Conservation (phyloP, 30 jellyfish, hydroid and myxozoan species). For the Nemopilema nomurai region DNA sequence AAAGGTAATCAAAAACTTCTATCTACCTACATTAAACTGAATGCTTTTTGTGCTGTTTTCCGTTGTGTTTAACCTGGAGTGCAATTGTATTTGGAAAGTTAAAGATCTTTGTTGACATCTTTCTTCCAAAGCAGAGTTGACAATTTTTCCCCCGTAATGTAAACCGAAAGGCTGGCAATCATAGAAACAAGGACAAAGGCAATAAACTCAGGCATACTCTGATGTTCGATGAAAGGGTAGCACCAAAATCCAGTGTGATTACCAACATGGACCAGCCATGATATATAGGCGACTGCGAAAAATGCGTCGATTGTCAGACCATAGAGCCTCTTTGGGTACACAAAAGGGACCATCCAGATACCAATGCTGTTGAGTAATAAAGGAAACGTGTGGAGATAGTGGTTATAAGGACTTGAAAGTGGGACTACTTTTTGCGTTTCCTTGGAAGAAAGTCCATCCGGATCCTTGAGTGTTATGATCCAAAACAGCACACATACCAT, state of each 20-base stretch:
- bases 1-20: no score
- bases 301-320: constrained; percentile 5
- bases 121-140: constrained; percentile 35
- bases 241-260: constrained; percentile 42
- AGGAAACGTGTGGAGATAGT: constrained; percentile 46
- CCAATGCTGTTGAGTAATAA: constrained; percentile 22
- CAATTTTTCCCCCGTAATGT: constrained; percentile 38
- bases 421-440: constrained; percentile 42
- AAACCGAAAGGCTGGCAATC: constrained; percentile 26
- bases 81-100: no score
- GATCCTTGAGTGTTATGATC: constrained; percentile 23
- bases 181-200: constrained; percentile 10
- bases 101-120: neutral
- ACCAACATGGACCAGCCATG: constrained; percentile 59
- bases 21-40: no score
- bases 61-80: no score
- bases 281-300: constrained; percentile 15
- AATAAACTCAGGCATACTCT: constrained; percentile 6
- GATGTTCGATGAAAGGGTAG: constrained; percentile 42
- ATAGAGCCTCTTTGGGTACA: constrained; percentile 25
- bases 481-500: constrained; percentile 44
- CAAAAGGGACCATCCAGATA: constrained; percentile 1
- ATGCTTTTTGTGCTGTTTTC: no score
- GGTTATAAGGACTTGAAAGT: constrained; percentile 34
- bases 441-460: constrained; percentile 17